Percentiles rank a stretch among this genome's conserved stretches.
These are phyloP conservation scores for Petromus typicus DNA, from an alignment of 2,113 vertebrate species.

Conservation along the genomic window DNA sequence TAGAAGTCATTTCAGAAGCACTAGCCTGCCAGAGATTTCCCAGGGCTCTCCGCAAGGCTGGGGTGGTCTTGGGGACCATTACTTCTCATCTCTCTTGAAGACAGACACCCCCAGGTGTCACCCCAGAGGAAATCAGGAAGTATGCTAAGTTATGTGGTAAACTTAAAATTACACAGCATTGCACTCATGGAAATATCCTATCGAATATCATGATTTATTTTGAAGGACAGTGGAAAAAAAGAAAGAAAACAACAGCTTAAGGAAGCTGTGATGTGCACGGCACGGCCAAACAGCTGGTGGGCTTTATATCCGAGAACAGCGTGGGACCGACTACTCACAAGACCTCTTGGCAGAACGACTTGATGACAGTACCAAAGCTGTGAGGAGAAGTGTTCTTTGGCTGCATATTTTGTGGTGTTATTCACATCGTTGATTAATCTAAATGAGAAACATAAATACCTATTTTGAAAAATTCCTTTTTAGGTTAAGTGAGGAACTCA, in stretches of 20 bases:
- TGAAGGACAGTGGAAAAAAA: slow-evolving; percentile 58
- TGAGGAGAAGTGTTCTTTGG: slow-evolving; percentile 77
- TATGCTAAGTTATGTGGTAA: neutral
- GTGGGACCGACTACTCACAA: slow-evolving; percentile 78
- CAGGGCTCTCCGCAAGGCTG: slow-evolving; percentile 41
- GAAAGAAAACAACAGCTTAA: neutral
- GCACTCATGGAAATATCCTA: slow-evolving; percentile 37
- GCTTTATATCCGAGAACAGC: slow-evolving; percentile 75
- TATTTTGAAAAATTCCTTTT: slow-evolving; percentile 39
- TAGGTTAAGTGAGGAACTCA: slow-evolving; percentile 38
- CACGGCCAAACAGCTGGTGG: slow-evolving; percentile 81
- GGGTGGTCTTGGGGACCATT: neutral
- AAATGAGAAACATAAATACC: slow-evolving; percentile 45
- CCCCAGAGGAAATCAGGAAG: slow-evolving; percentile 59
- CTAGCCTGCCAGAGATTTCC: neutral
- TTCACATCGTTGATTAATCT: slow-evolving; percentile 71
- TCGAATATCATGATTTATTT: slow-evolving; percentile 66
- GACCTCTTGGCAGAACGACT: slow-evolving; percentile 80
- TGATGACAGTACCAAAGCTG: slow-evolving; percentile 82
- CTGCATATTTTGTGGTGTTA: slow-evolving; percentile 61
- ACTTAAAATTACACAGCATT: slow-evolving; percentile 8
- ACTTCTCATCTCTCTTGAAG: slow-evolving; percentile 62
- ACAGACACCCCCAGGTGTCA: slow-evolving; percentile 24
- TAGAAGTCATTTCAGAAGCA: slow-evolving; percentile 44
- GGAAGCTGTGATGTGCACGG: slow-evolving; percentile 50